Percentiles rank a stretch among this genome's conserved stretches.
Evolutionary conservation across 2,888 invertebrate species (phyloP).

Genomic region (Trichopoda pennipes): DNA sequence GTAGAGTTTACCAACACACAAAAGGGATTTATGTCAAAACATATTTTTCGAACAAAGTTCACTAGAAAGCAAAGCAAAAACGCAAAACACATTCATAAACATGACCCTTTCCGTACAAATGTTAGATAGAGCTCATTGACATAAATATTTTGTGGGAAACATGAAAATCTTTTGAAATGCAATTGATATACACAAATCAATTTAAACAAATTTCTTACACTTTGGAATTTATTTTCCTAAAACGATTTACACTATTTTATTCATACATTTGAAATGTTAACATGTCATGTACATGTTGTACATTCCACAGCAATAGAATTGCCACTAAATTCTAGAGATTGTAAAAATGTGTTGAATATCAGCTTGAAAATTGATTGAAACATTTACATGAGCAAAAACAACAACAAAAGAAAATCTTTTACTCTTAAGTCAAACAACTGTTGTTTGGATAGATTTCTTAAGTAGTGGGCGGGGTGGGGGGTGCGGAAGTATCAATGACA

Average conservation of each 20-base stretch:
- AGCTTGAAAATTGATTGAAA: constrained; percentile 42
- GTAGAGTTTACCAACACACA: too few species aligned
- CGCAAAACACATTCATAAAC: neutral
- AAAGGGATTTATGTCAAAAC: too few species aligned
- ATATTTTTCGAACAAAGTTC: too few species aligned
- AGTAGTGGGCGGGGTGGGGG: too few species aligned
- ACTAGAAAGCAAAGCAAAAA: too few species aligned
- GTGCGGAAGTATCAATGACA: too few species aligned
- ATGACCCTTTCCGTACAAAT: neutral
- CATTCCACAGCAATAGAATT: constrained; percentile 4
- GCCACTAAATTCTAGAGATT: neutral
- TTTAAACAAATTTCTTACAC: constrained; percentile 32
- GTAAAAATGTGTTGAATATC: constrained; percentile 6
- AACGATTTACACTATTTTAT: neutral
- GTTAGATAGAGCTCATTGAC: constrained; percentile 27
- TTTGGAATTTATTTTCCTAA: neutral
- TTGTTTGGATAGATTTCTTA: too few species aligned
- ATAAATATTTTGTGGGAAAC: constrained; percentile 31
- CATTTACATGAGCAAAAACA: neutral
- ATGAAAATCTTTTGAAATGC: constrained; percentile 28
- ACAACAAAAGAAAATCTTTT: constrained; percentile 1
- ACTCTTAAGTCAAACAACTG: neutral
- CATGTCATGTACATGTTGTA: constrained; percentile 31
- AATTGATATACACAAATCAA: constrained; percentile 56
- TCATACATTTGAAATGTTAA: constrained; percentile 25